These are phyloP conservation scores for Sitodiplosis mosellana DNA, from an alignment of 1,140 invertebrate species.

Conservation along the genomic window DNA sequence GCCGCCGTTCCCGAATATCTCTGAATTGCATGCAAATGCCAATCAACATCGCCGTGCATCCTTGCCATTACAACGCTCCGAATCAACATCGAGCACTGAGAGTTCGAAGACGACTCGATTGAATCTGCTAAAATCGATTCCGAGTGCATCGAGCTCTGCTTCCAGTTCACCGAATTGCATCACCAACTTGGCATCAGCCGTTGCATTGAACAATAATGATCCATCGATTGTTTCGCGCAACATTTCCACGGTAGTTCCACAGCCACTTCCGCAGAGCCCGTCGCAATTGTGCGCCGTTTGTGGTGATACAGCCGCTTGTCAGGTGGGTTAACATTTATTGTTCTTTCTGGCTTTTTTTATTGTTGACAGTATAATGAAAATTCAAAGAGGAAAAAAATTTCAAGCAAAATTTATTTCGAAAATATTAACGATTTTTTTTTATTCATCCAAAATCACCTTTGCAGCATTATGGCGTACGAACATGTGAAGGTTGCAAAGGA, in stretches of 20 bases:
- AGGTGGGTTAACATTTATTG: too few relatives aligned
- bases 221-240: slow-evolving; percentile 2
- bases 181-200: slow-evolving; percentile 3
- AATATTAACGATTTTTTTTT: too few relatives aligned
- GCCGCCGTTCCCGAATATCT: slow-evolving; percentile 37
- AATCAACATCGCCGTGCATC: slow-evolving; percentile 45
- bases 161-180: slow-evolving; percentile 40
- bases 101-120: slow-evolving; percentile 39
- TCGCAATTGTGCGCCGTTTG: slow-evolving; percentile 94
- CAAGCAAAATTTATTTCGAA: too few relatives aligned
- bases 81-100: slow-evolving; percentile 49
- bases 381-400: too few relatives aligned
- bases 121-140: slow-evolving; percentile 16
- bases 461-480: slow-evolving; percentile 96
- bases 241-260: slow-evolving; percentile 18
- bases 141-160: slow-evolving; percentile 43
- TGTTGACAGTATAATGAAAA: too few relatives aligned
- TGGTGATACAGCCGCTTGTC: slow-evolving; percentile 94
- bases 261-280: slow-evolving; percentile 34
- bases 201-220: slow-evolving; percentile 1
- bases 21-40: slow-evolving; percentile 35
- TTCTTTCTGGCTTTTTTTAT: too few relatives aligned
- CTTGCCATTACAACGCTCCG: slow-evolving; percentile 51
- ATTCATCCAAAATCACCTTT: too few relatives aligned
- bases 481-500: slow-evolving; percentile 95